Percentiles rank a stretch among this genome's conserved stretches.
Conservation (phyloP, 2,888 invertebrate species). For the Chloromyia formosa region DNA sequence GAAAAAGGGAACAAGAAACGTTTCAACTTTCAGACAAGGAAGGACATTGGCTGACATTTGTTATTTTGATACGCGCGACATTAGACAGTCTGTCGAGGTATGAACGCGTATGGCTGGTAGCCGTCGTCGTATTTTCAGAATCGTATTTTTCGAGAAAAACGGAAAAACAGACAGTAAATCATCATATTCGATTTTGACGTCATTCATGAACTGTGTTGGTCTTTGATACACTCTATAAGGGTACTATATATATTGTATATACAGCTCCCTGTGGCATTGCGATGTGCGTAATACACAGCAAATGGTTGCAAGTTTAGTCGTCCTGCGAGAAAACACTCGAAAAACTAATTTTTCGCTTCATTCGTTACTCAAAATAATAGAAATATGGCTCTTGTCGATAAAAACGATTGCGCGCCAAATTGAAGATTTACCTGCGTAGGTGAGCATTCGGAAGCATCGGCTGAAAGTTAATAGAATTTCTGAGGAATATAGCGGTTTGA, state of each 20-base stretch:
- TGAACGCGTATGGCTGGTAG: too few species aligned
- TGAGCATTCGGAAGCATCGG: not conserved
- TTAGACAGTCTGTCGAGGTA: too few species aligned
- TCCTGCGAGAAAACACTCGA: not conserved
- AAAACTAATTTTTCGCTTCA: constrained; percentile 30
- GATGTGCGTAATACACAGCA: too few species aligned
- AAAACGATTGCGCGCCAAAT: not conserved
- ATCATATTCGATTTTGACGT: not conserved
- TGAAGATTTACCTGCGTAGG: too few species aligned
- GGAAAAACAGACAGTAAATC: not conserved
- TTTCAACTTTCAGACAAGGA: not conserved
- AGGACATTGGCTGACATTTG: constrained; percentile 4
- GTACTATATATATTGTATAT: too few species aligned
- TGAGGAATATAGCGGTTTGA: not conserved
- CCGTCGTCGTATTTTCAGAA: too few species aligned
- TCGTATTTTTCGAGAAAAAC: too few species aligned
- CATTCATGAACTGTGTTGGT: not conserved
- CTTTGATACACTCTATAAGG: too few species aligned
- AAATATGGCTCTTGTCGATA: constrained; percentile 23
- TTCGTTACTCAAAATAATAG: constrained; percentile 8
- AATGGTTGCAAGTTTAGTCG: too few species aligned
- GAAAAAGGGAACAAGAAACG: not conserved
- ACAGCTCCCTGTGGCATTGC: too few species aligned
- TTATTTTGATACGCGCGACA: constrained; percentile 4
- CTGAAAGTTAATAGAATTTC: constrained; percentile 7